Percentiles rank a stretch among this genome's conserved stretches.
Evolutionary conservation across 2,797 vertebrate species (phyloP).

Genomic region (Propithecus perrieri): DNA sequence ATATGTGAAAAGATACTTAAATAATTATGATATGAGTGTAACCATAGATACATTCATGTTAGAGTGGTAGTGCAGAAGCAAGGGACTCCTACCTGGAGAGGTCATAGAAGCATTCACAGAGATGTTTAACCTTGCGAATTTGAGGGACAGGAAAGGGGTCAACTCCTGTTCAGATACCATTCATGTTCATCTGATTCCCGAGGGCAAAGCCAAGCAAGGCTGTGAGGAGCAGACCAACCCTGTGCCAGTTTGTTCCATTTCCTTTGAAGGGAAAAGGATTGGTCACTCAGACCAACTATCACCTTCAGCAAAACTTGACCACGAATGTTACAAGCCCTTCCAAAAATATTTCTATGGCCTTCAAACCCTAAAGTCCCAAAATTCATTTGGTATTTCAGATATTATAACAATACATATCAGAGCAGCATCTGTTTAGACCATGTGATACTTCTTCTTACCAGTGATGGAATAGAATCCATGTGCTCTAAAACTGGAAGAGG

Average conservation of each 20-base stretch:
- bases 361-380: background rate
- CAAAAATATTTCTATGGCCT: background rate
- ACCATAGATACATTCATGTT: background rate
- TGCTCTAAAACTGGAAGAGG: background rate
- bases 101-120: background rate
- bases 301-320: background rate
- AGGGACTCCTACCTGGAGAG: background rate
- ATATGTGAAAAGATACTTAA: background rate
- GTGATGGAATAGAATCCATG: background rate
- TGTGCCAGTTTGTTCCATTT: background rate
- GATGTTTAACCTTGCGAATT: background rate
- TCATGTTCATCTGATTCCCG: background rate
- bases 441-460: background rate
- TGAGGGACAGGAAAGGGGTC: background rate
- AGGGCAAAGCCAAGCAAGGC: background rate
- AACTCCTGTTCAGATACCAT: background rate
- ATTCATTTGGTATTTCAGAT: conserved; percentile 16
- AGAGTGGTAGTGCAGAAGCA: background rate
- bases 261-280: background rate
- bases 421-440: background rate
- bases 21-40: background rate
- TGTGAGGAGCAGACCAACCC: background rate
- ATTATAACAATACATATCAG: background rate
- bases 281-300: background rate
- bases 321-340: background rate